phyloP scores from a whole-genome alignment of 2,797 vertebrate species.

The Megaceryle alcyon region DNA sequence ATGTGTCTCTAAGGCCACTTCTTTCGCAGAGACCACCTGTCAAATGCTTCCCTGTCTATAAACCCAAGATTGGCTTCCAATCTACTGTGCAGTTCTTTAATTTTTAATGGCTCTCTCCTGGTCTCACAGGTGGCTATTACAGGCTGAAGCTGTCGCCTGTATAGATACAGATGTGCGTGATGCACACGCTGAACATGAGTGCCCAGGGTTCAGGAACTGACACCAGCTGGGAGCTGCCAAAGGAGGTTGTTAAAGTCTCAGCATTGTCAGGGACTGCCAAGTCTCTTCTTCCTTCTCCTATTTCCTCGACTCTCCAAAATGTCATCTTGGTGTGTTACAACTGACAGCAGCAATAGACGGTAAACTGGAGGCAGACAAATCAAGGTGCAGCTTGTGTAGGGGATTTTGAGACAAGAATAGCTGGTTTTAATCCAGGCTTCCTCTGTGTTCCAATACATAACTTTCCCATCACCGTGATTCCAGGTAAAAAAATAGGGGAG shows the following conservation, averaged over 20 bases:
- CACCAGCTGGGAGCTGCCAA: not conserved
- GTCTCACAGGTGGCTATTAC: conserved; percentile 73
- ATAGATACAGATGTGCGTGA: conserved; percentile 58
- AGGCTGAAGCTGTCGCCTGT: conserved; percentile 66
- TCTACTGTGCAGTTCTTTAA: conserved; percentile 75
- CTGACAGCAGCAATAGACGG: not conserved
- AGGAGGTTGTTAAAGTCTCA: not conserved
- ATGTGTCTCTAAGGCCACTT: conserved; percentile 82
- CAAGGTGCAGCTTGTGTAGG: not conserved
- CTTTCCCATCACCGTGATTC: not conserved
- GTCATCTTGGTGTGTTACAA: not conserved
- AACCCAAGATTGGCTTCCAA: conserved; percentile 71
- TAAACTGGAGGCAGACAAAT: not conserved
- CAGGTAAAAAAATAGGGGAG: conserved; percentile 10
- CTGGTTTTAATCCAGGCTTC: not conserved
- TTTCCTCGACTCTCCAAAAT: not conserved
- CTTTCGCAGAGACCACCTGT: conserved; percentile 80
- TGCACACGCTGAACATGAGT: not conserved
- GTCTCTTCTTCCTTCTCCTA: not conserved
- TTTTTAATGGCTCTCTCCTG: conserved; percentile 79
- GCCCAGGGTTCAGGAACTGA: not conserved
- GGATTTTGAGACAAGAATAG: not conserved
- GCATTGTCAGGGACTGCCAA: not conserved
- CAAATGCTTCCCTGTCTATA: conserved; percentile 78
- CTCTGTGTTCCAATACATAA: not conserved